Percentiles rank a stretch among this genome's conserved stretches.
These are phyloP conservation scores for Hemicrepidius hirtus DNA, from an alignment of 2,888 invertebrate genomes.

Conservation along the genomic window DNA sequence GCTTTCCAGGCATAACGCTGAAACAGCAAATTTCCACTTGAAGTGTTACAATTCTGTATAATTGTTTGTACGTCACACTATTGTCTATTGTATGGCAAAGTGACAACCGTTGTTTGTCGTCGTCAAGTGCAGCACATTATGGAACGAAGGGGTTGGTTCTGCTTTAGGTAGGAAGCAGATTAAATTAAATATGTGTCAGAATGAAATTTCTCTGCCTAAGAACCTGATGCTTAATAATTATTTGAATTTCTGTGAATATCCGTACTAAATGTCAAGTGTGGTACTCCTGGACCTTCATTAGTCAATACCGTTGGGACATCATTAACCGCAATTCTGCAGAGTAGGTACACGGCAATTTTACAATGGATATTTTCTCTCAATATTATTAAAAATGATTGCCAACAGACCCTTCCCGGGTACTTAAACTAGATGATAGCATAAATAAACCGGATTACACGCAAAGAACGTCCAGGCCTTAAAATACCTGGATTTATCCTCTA, in stretches of 20 bases:
- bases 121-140: slow-evolving; percentile 37
- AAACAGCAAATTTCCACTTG: slow-evolving; percentile 31
- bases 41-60: slow-evolving; percentile 40
- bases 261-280: neutral
- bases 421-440: neutral
- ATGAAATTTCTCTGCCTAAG: slow-evolving; percentile 1
- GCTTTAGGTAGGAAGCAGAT: slow-evolving; percentile 26
- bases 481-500: neutral
- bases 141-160: slow-evolving; percentile 27
- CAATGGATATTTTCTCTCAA: neutral
- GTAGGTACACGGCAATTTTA: neutral
- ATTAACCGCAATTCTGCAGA: slow-evolving; percentile 2
- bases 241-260: slow-evolving; percentile 9
- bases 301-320: slow-evolving; percentile 22
- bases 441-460: neutral
- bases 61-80: slow-evolving; percentile 38
- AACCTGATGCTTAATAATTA: slow-evolving; percentile 13
- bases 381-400: neutral
- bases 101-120: slow-evolving; percentile 41
- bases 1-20: slow-evolving; percentile 13
- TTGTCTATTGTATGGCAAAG: slow-evolving; percentile 41
- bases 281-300: slow-evolving; percentile 23
- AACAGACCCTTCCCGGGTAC: neutral
- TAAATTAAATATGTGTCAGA: slow-evolving; percentile 34
- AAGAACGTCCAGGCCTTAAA: neutral